A percentile compares a stretch with the other conserved stretches of the same genome.
These are phyloP conservation scores for Polypterus bichir DNA, from an alignment of 2,113 vertebrate genomes.

Conservation along the genomic window DNA sequence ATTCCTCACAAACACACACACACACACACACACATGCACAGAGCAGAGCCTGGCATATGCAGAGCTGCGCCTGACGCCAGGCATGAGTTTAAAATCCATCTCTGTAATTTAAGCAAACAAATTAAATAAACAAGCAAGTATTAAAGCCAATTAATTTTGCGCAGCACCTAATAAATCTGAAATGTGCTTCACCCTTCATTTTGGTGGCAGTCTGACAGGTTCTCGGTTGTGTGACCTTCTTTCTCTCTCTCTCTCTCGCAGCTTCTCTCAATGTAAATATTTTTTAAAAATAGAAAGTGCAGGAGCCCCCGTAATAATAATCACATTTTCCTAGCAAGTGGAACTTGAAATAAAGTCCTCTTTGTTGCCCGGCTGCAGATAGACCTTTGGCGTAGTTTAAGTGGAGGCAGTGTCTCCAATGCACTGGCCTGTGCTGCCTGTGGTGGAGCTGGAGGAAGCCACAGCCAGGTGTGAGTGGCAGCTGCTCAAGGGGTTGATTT, in stretches of 20 bases:
- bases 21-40: slow-evolving; percentile 25
- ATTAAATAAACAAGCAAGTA: slow-evolving; percentile 27
- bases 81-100: slow-evolving; percentile 34
- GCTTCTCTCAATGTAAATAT: slow-evolving; percentile 13
- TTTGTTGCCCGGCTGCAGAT: slow-evolving; percentile 14
- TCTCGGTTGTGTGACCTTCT: slow-evolving; percentile 4
- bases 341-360: slow-evolving; percentile 13
- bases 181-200: slow-evolving; percentile 9
- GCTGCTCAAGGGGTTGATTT: no score
- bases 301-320: slow-evolving; percentile 16
- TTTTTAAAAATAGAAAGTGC: slow-evolving; percentile 16
- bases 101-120: slow-evolving; percentile 16
- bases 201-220: slow-evolving; percentile 13
- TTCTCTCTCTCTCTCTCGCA: slow-evolving; percentile 1
- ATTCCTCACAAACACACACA: slow-evolving; percentile 34
- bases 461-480: no score
- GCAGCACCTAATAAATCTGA: slow-evolving; percentile 24
- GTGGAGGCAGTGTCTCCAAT: slow-evolving; percentile 23
- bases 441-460: no score
- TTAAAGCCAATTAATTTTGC: slow-evolving; percentile 29
- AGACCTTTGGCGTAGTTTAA: slow-evolving; percentile 26
- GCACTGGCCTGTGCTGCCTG: background rate
- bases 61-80: slow-evolving; percentile 8
- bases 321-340: slow-evolving; percentile 18
- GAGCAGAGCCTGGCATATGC: slow-evolving; percentile 10